Evolutionary conservation across 2,113 vertebrate species (phyloP).

Genomic region (Callocephalon fimbriatum): DNA sequence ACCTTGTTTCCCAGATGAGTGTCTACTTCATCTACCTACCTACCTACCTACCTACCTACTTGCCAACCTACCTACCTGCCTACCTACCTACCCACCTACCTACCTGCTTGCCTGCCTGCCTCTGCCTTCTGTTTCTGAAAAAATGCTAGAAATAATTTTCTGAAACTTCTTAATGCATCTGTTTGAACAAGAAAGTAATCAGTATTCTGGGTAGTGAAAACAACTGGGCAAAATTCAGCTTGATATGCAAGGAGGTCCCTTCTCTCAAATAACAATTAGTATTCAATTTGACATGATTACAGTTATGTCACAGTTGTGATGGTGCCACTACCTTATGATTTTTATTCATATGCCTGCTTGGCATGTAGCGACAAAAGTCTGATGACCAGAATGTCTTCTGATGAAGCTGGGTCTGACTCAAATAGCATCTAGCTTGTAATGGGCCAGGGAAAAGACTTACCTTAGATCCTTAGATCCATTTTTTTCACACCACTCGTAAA

Average conservation of each 20-base stretch:
- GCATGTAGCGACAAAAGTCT: not conserved
- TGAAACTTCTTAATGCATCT: not conserved
- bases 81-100: too few species aligned
- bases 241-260: not conserved
- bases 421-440: not conserved
- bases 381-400: not conserved
- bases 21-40: not conserved
- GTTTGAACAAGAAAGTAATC: not conserved
- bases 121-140: not conserved
- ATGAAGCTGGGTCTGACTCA: not conserved
- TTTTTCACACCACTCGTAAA: not conserved
- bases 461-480: fast-evolving
- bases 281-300: not conserved
- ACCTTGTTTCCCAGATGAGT: not conserved
- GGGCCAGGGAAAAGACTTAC: not conserved
- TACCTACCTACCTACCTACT: not conserved
- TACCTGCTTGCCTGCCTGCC: too few species aligned
- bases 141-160: not conserved
- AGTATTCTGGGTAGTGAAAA: not conserved
- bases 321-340: not conserved
- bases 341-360: not conserved
- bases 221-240: not conserved
- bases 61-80: too few species aligned
- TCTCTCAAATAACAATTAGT: not conserved
- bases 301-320: not conserved